phyloP scores from a whole-genome alignment of 2,888 invertebrate genomes.

The Tinea pellionella region DNA sequence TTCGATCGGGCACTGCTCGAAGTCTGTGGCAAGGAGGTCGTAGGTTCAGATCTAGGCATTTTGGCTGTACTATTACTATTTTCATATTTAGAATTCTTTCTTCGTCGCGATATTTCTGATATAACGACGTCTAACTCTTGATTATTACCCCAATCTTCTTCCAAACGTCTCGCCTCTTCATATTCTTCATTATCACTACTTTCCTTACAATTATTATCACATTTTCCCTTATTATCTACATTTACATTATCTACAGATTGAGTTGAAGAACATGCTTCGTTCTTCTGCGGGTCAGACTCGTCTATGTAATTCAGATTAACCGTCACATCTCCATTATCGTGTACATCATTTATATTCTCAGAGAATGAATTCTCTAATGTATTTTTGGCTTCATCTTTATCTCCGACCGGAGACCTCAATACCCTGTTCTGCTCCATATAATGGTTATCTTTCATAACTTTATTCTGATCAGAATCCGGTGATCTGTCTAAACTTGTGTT shows the following conservation, averaged over 20 bases:
- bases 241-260: constrained; percentile 23
- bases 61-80: constrained; percentile 16
- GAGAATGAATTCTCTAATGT: constrained; percentile 49
- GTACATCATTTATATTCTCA: constrained; percentile 23
- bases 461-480: constrained; percentile 67
- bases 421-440: constrained; percentile 59
- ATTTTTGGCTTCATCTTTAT: constrained; percentile 28
- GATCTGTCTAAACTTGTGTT: constrained; percentile 77
- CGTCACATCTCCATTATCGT: constrained; percentile 27
- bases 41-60: not conserved
- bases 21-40: not conserved
- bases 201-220: constrained; percentile 18
- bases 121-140: constrained; percentile 21
- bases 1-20: not conserved
- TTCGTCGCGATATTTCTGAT: not conserved
- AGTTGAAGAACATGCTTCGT: constrained; percentile 49
- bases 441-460: constrained; percentile 34
- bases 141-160: constrained; percentile 27
- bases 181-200: constrained; percentile 19
- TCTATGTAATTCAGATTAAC: constrained; percentile 53
- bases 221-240: constrained; percentile 17
- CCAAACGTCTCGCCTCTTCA: not conserved
- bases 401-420: constrained; percentile 38
- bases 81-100: constrained; percentile 6
- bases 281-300: constrained; percentile 38